phyloP scores from a whole-genome alignment of 2,797 vertebrate species.

The Macropus fuliginosus region DNA sequence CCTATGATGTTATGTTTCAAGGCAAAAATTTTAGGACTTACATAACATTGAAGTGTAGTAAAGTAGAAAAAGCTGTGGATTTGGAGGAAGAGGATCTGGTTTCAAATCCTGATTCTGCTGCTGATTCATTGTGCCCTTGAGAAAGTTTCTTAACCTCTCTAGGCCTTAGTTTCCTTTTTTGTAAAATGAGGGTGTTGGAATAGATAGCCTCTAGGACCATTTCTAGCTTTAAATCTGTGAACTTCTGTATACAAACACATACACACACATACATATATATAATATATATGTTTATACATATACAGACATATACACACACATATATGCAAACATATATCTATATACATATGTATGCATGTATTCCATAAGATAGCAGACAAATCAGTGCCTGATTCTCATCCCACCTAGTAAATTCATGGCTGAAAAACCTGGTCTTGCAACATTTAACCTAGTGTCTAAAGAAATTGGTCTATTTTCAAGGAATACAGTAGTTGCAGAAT shows the following conservation, averaged over 20 bases:
- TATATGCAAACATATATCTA: no score
- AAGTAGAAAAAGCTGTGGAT: neutral
- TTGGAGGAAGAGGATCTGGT: neutral
- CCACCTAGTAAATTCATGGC: neutral
- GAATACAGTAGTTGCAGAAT: neutral
- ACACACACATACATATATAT: no score
- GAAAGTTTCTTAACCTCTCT: neutral
- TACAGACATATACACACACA: no score
- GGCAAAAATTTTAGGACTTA: neutral
- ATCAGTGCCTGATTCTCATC: neutral
- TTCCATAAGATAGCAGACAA: neutral
- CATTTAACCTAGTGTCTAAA: neutral
- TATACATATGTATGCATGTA: no score
- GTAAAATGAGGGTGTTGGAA: neutral
- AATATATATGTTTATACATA: neutral
- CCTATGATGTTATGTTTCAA: neutral
- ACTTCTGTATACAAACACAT: neutral
- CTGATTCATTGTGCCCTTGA: neutral
- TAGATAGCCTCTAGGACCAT: neutral
- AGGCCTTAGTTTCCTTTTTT: neutral
- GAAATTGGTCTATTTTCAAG: slow-evolving; percentile 9
- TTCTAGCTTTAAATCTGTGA: neutral
- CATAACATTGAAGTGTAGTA: neutral
- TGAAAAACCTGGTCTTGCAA: slow-evolving; percentile 18
- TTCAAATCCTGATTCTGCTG: neutral